These are phyloP conservation scores for Heptranchias perlo DNA, from an alignment of 2,113 vertebrate genomes.

Conservation along the genomic window DNA sequence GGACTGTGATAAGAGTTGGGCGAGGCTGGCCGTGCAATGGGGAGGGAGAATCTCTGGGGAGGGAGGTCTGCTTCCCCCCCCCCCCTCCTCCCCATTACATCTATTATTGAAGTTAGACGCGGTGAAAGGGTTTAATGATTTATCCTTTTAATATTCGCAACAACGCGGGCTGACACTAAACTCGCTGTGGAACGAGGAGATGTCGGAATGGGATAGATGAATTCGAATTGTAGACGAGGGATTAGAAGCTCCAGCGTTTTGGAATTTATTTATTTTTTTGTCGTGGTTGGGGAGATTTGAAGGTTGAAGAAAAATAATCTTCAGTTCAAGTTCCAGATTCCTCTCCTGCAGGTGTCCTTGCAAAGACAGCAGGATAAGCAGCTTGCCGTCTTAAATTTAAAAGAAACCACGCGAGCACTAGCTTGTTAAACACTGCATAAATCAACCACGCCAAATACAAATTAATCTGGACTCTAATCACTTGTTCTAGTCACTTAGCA, in stretches of 20 bases:
- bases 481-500: not conserved
- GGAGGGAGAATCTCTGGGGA: not conserved
- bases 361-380: not conserved
- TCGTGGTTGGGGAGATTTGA: not conserved
- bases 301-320: not conserved
- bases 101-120: not conserved
- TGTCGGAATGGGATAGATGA: not conserved
- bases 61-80: not conserved
- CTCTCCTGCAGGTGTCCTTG: not conserved
- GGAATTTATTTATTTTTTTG: not conserved
- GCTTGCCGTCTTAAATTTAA: not conserved
- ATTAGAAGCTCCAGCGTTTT: not conserved
- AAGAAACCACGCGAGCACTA: not conserved
- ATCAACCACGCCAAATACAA: not conserved
- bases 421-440: not conserved
- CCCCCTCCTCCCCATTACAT: not conserved
- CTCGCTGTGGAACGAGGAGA: not conserved
- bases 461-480: constrained; percentile 8
- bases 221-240: not conserved
- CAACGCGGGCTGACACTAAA: not conserved
- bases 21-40: not conserved
- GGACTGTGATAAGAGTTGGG: too few species aligned
- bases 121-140: not conserved
- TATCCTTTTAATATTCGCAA: not conserved
- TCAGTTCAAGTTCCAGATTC: not conserved